Conservation (phyloP, 2,797 vertebrate genomes). For the Enteromius thamalakanensis region DNA sequence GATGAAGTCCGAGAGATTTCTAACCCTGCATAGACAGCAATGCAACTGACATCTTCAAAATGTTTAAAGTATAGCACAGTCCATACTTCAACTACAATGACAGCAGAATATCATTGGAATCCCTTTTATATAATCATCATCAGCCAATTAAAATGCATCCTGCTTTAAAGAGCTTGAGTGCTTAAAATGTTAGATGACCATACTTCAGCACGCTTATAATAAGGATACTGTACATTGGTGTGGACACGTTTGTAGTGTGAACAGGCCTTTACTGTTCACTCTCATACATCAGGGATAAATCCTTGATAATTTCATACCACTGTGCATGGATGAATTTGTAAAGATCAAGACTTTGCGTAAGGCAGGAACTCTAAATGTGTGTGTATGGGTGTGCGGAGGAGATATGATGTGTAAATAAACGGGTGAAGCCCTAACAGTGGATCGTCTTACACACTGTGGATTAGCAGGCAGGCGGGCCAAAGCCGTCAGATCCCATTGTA, state of each 20-base stretch:
- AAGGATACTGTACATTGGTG: not conserved
- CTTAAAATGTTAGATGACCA: not conserved
- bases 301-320: not conserved
- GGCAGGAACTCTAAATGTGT: constrained; percentile 41
- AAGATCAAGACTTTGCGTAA: not conserved
- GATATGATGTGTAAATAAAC: constrained; percentile 66
- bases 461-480: constrained; percentile 61
- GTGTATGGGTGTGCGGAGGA: constrained; percentile 29
- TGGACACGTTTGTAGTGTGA: not conserved
- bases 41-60: not conserved
- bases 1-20: too few relatives aligned
- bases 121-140: not conserved
- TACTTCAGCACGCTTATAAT: not conserved
- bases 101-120: not conserved
- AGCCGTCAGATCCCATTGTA: constrained; percentile 69
- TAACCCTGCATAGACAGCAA: not conserved
- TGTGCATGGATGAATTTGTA: not conserved
- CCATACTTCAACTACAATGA: not conserved
- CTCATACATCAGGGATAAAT: not conserved
- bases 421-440: constrained; percentile 64
- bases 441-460: constrained; percentile 73
- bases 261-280: not conserved
- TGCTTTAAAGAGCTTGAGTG: not conserved
- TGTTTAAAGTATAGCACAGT: not conserved
- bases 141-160: not conserved